phyloP scores from a whole-genome alignment of 2,888 invertebrate species.

The Meteorus cinctellus region DNA sequence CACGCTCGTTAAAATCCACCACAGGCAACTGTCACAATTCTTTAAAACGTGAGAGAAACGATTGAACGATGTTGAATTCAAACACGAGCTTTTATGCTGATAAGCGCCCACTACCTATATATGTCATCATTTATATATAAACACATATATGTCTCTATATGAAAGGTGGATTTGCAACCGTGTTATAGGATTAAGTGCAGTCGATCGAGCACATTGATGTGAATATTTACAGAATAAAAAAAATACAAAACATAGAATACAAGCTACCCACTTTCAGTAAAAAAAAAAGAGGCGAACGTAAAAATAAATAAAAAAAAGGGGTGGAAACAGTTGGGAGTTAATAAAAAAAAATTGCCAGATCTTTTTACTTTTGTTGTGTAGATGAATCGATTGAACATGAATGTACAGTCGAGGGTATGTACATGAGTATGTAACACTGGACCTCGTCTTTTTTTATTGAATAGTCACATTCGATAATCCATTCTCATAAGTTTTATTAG shows the following conservation, averaged over 20 bases:
- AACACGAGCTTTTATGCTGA: conserved; percentile 36
- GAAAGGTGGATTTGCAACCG: not conserved
- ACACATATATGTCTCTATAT: not conserved
- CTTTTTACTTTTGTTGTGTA: not conserved
- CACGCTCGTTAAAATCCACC: conserved; percentile 25
- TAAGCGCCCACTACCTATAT: conserved; percentile 6
- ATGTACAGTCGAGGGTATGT: not conserved
- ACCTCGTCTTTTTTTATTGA: too few relatives aligned
- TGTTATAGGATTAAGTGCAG: conserved; percentile 6
- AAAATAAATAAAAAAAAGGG: not conserved
- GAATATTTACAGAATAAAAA: conserved; percentile 16
- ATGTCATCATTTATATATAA: too few relatives aligned
- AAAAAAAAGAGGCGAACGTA: not conserved
- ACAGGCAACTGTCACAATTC: conserved; percentile 29
- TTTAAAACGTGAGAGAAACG: conserved; percentile 26
- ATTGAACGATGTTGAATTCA: conserved; percentile 25
- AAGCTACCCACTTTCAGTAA: not conserved
- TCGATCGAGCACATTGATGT: conserved; percentile 15
- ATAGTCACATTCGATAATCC: too few relatives aligned
- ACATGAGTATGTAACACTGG: too few relatives aligned
- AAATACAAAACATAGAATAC: not conserved
- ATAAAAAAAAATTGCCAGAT: not conserved
- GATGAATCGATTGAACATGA: not conserved
- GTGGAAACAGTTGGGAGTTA: not conserved
- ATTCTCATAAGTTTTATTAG: not conserved